These are phyloP conservation scores for Diplolepis rosae DNA, from an alignment of 2,888 invertebrate species.

Conservation along the genomic window DNA sequence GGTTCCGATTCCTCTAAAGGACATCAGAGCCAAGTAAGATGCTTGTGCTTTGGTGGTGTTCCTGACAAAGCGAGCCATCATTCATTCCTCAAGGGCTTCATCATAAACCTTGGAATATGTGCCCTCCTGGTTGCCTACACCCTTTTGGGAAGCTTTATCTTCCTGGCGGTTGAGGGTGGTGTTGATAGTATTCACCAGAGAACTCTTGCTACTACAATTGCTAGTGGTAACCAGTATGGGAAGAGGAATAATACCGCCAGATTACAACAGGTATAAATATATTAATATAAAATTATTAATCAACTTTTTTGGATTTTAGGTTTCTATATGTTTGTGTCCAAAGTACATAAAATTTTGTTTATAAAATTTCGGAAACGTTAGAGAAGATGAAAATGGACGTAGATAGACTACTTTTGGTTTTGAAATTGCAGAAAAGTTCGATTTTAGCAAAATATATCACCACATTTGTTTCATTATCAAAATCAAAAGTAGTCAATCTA, in stretches of 20 bases:
- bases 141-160: slow-evolving; percentile 85
- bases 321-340: too few species aligned
- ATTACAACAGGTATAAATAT: slow-evolving; percentile 69
- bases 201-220: slow-evolving; percentile 77
- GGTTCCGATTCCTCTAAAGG: slow-evolving; percentile 46
- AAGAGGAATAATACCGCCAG: slow-evolving; percentile 67
- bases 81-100: slow-evolving; percentile 82
- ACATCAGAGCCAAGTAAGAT: slow-evolving; percentile 64
- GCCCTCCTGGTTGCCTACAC: slow-evolving; percentile 88
- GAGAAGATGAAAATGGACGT: too few species aligned
- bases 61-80: slow-evolving; percentile 71
- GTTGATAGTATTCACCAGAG: slow-evolving; percentile 75
- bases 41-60: slow-evolving; percentile 70
- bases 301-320: too few species aligned
- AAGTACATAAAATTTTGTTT: too few species aligned
- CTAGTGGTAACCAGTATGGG: slow-evolving; percentile 56
- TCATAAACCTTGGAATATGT: slow-evolving; percentile 89
- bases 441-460: too few species aligned
- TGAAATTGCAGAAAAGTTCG: too few species aligned
- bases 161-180: slow-evolving; percentile 88
- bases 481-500: too few species aligned
- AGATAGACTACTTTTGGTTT: too few species aligned
- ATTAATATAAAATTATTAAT: too few species aligned
- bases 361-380: too few species aligned
- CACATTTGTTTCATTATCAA: too few species aligned